These are phyloP conservation scores for Rousettus madagascariensis DNA, from an alignment of 2,797 vertebrate genomes.

Conservation along the genomic window DNA sequence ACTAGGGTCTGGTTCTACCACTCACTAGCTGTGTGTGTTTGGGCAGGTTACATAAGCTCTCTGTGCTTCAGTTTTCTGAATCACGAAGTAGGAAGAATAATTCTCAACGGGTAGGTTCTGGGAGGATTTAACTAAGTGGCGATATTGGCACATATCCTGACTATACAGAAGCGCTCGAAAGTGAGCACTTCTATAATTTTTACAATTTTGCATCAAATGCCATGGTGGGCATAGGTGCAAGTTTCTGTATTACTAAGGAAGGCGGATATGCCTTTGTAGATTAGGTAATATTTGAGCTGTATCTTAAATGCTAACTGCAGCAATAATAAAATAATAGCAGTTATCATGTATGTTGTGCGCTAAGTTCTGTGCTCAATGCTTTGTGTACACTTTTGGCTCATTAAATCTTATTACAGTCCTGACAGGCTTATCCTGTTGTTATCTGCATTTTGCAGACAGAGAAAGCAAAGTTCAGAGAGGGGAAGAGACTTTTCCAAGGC, in stretches of 20 bases:
- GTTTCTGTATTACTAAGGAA: background rate
- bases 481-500: background rate
- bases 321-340: background rate
- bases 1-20: background rate
- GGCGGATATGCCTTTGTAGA: background rate
- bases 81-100: background rate
- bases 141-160: background rate
- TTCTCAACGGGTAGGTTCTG: background rate
- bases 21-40: background rate
- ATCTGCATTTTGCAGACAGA: background rate
- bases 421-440: background rate
- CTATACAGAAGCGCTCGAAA: background rate
- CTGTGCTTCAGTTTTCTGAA: background rate
- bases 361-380: background rate
- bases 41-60: background rate
- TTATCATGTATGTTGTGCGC: accelerated
- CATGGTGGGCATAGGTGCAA: background rate
- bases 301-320: background rate
- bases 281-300: background rate
- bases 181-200: background rate
- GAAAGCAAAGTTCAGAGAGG: background rate
- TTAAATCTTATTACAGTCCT: background rate
- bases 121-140: background rate
- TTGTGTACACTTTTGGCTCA: background rate
- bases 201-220: background rate